Percentiles rank a stretch among this genome's conserved stretches.
These are phyloP conservation scores for Stichodactyla helianthus DNA, from an alignment of 64 coral and sea anemone species.

Conservation along the genomic window DNA sequence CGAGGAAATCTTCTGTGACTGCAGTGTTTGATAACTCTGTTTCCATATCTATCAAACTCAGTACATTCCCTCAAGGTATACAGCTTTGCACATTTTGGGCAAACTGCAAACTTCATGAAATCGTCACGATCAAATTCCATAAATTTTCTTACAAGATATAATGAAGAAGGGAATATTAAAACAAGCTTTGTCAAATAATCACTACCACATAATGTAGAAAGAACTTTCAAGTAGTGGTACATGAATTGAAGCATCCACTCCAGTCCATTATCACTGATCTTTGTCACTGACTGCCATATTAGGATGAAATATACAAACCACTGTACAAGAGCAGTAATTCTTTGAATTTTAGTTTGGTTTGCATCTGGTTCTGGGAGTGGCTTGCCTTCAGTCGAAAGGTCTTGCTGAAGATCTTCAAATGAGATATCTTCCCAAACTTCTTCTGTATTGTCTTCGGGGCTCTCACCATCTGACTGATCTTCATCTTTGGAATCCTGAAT, in stretches of 20 bases:
- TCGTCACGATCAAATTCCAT: conserved; percentile 28
- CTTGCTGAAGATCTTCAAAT: background rate
- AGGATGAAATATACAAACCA: conserved; percentile 27
- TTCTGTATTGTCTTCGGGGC: background rate
- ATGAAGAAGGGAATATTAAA: conserved; percentile 13
- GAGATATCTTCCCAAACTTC: background rate
- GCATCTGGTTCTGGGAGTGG: conserved; percentile 5
- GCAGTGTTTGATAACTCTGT: no score
- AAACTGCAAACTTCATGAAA: conserved; percentile 54
- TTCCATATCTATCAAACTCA: no score
- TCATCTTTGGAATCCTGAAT: no score
- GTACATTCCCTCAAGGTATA: conserved; percentile 33
- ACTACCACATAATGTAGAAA: conserved; percentile 4
- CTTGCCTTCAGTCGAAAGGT: background rate
- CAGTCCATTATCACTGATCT: conserved; percentile 22
- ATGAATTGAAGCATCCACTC: conserved; percentile 30
- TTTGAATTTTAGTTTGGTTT: conserved; percentile 11
- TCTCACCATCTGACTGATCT: no score
- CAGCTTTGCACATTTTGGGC: conserved; percentile 29
- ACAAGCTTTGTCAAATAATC: conserved; percentile 22
- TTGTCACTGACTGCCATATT: background rate
- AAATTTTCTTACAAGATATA: conserved; percentile 21
- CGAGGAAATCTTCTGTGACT: conserved; percentile 1
- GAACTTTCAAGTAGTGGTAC: conserved; percentile 13
- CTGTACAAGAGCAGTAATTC: background rate